Base-by-base conservation (phyloP, 2,113 vertebrate species). In the Theristicus caerulescens region DNA sequence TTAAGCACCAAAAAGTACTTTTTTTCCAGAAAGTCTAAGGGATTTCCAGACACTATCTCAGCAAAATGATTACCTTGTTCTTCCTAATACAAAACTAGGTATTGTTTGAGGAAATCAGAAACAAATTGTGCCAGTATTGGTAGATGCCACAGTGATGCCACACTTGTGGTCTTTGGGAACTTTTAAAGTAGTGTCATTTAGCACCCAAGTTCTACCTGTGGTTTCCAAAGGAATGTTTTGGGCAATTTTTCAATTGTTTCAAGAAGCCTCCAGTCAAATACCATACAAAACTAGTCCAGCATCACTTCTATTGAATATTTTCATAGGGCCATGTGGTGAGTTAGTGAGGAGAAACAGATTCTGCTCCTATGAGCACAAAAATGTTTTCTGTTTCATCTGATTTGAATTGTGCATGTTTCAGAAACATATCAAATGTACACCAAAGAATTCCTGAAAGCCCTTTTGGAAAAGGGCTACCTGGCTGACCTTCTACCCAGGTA, bases 231-330 rank as follows among this genome's bases (percentile, higher is more conserved):
- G 69, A 91, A 77, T 54, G n/a, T 65, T 77, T 82, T 61, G 54
- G 54, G 19, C 87, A 88, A 42, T 62, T 90, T 92, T 88, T 92
- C 65, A 93, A 92, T 49, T 66, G 62, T 79, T 97, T 90, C 85
- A 96, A 86, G 90, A 95, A 96, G 26, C 22, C 11, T 86, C 29
- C 49, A 62, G 66, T 81, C 85, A 94, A 65, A 65, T 57, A 70
- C 0, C 5, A 76, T 29, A 89, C 26, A 54, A 78, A 91, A 49
- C 27, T 59, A 90, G 49, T 88, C 66, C 78, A 86, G 82, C 70
- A 87, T 5, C 38, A 89, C 57, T 77, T 91, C 74, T 72, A n/a
- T 54, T 18, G 49, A 78, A 12, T 87, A 82, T 85, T 85, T 95
- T 85, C 82, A 69, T 17, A 57, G 42, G 54, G 49, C 44, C 82